Evolutionary conservation across 2,797 vertebrate genomes (phyloP), one percentile per base, ranked within the genome.

Genomic region (Nyctibius grandis): DNA sequence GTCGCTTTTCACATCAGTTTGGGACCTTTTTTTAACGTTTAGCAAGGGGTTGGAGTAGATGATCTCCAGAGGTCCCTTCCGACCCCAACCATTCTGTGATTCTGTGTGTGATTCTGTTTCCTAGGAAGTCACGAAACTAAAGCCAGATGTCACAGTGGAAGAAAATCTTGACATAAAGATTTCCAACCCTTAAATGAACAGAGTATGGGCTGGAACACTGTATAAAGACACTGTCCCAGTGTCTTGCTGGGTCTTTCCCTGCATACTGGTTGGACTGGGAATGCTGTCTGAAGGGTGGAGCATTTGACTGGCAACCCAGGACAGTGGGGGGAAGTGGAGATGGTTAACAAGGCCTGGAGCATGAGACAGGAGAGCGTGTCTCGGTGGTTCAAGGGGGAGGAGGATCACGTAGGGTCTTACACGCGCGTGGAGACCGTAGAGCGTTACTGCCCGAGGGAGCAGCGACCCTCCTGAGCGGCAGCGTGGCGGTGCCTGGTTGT

Each of bases 341-440:
- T 3, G 2, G 48, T 42, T 23, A 34, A 26, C 1, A 3, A 53
- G 64, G 38, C 33, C n/a, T 40, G 45, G 22, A 18, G 1, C 5
- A 23, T 54, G 45, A 13, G 64, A 1, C 10, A 15, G n/a, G 18
- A 60, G 33, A 36, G 40, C 45, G 9, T 31, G 22, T 25, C 33
- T 15, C 7, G 1, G 74, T 4, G 42, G 25, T 15, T 38, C 28
- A 19, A 10, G 60, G 20, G 4, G 6, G 4, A 48, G 80, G 25
- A 47, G 38, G 36, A 9, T 17, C 19, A 3, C 2, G 15, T 1
- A n/a, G 50, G 1, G n/a, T 20, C 8, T 13, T 34, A 0, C 0
- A 1, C 5, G 23, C 2, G 8, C 0, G 0, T 23, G 50, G 6
- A 25, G 25, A 7, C 25, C 1, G 11, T 28, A 9, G 21, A 21